A percentile compares a stretch with the other conserved stretches of the same genome.
phyloP scores from a whole-genome alignment of 2,797 vertebrate genomes.

The Anas bahamensis region DNA sequence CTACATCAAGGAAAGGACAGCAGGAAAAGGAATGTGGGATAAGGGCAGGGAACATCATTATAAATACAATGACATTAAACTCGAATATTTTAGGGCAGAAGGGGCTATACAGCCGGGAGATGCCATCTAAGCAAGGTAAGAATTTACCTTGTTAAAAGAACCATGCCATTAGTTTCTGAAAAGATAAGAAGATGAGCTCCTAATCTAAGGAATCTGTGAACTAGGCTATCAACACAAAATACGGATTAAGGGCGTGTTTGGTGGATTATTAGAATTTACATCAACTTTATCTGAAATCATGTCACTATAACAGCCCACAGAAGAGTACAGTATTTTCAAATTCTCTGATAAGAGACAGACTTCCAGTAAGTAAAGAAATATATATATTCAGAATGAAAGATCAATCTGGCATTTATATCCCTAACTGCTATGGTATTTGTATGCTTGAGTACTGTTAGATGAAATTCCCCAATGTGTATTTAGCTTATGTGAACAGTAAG shows the following conservation, averaged over 20 bases:
- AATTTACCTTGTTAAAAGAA: not conserved
- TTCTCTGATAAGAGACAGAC: not conserved
- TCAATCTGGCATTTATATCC: not conserved
- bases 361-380: no score
- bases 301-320: not conserved
- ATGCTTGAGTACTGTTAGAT: not conserved
- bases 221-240: not conserved
- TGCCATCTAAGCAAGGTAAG: not conserved
- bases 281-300: not conserved
- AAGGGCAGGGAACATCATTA: slow-evolving; percentile 4
- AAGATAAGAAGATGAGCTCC: not conserved
- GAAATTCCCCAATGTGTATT: not conserved
- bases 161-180: not conserved
- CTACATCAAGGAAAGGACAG: slow-evolving; percentile 35
- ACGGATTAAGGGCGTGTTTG: not conserved
- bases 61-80: slow-evolving; percentile 5
- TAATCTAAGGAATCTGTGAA: not conserved
- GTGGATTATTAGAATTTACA: not conserved
- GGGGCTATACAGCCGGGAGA: not conserved
- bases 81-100: slow-evolving; percentile 5
- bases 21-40: slow-evolving; percentile 5
- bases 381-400: no score
- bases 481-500: not conserved
- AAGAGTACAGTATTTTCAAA: not conserved
- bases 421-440: not conserved